Evolutionary conservation across 2,113 vertebrate genomes (phyloP).

Genomic region (Dolichallabes microphthalmus): DNA sequence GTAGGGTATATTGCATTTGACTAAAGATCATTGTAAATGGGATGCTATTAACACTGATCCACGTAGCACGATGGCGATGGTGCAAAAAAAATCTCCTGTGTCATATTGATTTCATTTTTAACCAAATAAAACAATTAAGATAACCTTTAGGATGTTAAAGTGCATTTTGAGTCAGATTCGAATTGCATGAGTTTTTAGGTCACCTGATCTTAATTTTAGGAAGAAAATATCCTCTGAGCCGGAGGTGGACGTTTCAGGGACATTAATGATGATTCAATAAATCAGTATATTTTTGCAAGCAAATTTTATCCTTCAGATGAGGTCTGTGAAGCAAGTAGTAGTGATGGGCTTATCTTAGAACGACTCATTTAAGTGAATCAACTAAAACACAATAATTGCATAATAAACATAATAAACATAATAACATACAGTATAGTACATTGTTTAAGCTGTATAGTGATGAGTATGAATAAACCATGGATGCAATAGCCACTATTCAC

Average conservation of each 20-base stretch:
- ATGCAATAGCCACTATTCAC: background rate
- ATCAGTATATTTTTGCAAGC: background rate
- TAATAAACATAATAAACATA: no score
- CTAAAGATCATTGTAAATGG: slow-evolving; percentile 9
- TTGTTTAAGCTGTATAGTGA: background rate
- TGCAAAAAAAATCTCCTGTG: background rate
- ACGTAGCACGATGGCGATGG: background rate
- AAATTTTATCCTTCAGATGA: background rate
- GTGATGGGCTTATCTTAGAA: background rate
- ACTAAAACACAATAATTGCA: background rate
- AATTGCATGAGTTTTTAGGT: background rate
- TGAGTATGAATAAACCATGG: background rate
- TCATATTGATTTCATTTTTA: background rate
- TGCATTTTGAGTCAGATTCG: background rate
- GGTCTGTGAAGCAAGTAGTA: background rate
- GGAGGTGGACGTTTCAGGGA: background rate
- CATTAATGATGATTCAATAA: background rate
- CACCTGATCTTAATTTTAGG: background rate
- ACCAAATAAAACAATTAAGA: background rate
- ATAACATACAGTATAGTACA: no score
- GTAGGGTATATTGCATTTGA: slow-evolving; percentile 24
- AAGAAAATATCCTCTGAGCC: background rate
- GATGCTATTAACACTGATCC: slow-evolving; percentile 26
- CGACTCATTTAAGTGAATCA: slow-evolving; percentile 34
- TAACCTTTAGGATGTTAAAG: background rate